Evolutionary conservation across 2,888 invertebrate genomes (phyloP).

Genomic region (Plebejus melissa): DNA sequence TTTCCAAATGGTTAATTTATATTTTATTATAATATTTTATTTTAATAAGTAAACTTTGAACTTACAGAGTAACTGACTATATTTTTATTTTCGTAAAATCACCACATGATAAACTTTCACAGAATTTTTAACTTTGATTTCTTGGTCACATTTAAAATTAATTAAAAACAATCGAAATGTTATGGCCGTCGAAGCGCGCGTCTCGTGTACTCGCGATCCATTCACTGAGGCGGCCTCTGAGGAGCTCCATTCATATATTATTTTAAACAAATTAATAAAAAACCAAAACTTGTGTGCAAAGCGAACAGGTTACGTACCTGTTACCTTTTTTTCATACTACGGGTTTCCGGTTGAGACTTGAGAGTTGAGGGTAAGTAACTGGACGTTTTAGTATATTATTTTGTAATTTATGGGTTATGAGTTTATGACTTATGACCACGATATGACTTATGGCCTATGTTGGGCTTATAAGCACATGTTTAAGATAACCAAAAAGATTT

Average conservation of each 20-base stretch:
- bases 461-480: not conserved
- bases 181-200: conserved; percentile 13
- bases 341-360: not conserved
- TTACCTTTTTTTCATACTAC: conserved; percentile 16
- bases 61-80: not conserved
- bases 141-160: not conserved
- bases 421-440: no score
- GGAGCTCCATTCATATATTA: conserved; percentile 9
- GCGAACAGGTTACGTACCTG: conserved; percentile 21
- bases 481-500: not conserved
- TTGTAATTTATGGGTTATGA: not conserved
- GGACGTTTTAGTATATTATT: not conserved
- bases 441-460: no score
- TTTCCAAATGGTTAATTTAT: not conserved
- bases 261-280: conserved; percentile 2
- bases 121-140: not conserved
- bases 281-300: not conserved
- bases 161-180: conserved; percentile 2
- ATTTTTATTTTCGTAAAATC: not conserved
- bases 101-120: conserved; percentile 9
- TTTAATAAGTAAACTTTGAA: not conserved
- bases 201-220: conserved; percentile 14
- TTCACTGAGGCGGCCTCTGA: conserved; percentile 20
- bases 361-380: not conserved
- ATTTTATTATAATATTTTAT: not conserved